Conservation (phyloP, 2,113 vertebrate genomes). For the Paralichthys olivaceus region DNA sequence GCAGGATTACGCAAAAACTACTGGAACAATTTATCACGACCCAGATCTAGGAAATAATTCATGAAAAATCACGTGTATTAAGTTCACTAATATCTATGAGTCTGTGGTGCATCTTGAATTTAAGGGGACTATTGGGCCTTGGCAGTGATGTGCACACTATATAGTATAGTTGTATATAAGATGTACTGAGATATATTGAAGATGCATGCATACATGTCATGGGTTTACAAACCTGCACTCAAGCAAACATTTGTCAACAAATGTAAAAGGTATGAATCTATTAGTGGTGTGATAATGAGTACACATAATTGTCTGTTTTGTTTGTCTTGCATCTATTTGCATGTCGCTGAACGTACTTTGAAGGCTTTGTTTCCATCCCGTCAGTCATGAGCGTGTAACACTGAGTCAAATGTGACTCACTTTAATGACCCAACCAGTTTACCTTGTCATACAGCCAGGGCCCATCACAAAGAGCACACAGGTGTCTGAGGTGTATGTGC, state of each 20-base stretch:
- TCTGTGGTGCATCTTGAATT: too few species aligned
- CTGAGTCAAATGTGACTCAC: slow-evolving; percentile 43
- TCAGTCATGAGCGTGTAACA: slow-evolving; percentile 39
- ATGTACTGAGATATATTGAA: not conserved
- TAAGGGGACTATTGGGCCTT: too few species aligned
- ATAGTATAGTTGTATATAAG: too few species aligned
- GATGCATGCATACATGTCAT: slow-evolving; percentile 7
- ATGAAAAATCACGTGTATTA: too few species aligned
- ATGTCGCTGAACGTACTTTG: slow-evolving; percentile 12
- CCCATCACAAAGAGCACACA: slow-evolving; percentile 50
- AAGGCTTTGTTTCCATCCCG: slow-evolving; percentile 11
- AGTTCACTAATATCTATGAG: too few species aligned
- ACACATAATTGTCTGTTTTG: not conserved
- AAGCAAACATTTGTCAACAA: slow-evolving; percentile 16
- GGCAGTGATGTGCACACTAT: too few species aligned
- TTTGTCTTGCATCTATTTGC: slow-evolving; percentile 32
- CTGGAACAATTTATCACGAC: too few species aligned
- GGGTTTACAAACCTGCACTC: not conserved
- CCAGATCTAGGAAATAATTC: too few species aligned
- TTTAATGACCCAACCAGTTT: slow-evolving; percentile 52
- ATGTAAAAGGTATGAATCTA: slow-evolving; percentile 3
- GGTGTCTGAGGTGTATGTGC: slow-evolving; percentile 25
- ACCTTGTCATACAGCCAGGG: slow-evolving; percentile 51
- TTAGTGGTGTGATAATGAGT: not conserved
- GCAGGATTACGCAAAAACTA: too few species aligned